Base-by-base conservation (phyloP, 2,888 invertebrate genomes). In the Torymus texanus region DNA sequence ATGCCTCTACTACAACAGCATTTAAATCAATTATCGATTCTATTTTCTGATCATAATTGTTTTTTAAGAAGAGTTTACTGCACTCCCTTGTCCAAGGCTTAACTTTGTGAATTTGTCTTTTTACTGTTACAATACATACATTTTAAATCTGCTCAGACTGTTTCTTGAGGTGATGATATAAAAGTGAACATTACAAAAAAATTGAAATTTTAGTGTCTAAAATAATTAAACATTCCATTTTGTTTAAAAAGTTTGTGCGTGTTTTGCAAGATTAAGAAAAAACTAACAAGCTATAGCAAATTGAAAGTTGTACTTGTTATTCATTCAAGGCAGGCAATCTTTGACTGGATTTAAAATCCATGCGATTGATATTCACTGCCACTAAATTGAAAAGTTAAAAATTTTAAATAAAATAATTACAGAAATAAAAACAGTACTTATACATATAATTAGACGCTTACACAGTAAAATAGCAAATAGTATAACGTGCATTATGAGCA, bases 1-100 rank as follows among this genome's bases (percentile, higher is more conserved):
- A 95, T 94, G 87, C 95, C 94, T 92, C 90, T 91, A 88, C 90
- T 89, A 89, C 84, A 89, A 90, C 87, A 90, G 87, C 87, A 87
- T 85, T 85, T 87, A 85, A 88, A 88, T 87, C 86, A 88, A 87
- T 88, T 87, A 87, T 88, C 84, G 86, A 87, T 66, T 70, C 75
- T 53, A 58, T 76, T 65, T 75, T 62, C 14, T 59, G 13, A 68
- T 72, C 3, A 61, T 51, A 13, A 55, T 68, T 72, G 55, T 78
- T 80, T 80, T 59, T 12, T 29, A 29, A 29, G 29, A 56, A 70
- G 62, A 76, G 77, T 80, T 80, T 84, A 85, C 84, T 82, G 83
- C 83, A 87, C 86, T 86, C 85, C 84, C 87, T 87, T 88, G 88
- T 88, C 88, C 88, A 86, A 85, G 85, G 85, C 88, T 88, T 88